Evolutionary conservation across 1,140 invertebrate species (phyloP).

Genomic region (Drosophila saltans): DNA sequence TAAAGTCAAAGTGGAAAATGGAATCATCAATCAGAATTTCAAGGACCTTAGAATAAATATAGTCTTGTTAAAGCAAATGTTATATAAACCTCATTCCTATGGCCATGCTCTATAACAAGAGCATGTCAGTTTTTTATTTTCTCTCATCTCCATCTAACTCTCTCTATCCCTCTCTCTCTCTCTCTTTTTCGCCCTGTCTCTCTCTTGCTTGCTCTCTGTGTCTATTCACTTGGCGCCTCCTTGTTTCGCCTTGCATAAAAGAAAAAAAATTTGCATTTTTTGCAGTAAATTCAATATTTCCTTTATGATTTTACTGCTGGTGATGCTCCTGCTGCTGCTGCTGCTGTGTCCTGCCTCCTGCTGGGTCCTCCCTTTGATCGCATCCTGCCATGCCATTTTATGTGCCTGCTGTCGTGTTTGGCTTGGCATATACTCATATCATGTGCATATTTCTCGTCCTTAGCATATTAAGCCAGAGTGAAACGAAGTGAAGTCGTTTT

Average conservation of each 20-base stretch:
- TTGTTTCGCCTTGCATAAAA: slow-evolving; percentile 37
- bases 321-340: slow-evolving; percentile 25
- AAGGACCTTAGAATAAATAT: not conserved
- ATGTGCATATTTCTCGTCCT: slow-evolving; percentile 51
- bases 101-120: not conserved
- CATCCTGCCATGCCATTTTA: not conserved
- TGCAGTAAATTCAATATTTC: slow-evolving; percentile 79
- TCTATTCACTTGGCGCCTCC: slow-evolving; percentile 2
- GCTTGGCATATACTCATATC: slow-evolving; percentile 39
- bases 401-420: slow-evolving; percentile 31
- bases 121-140: too few relatives aligned
- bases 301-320: slow-evolving; percentile 68
- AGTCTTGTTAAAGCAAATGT: not conserved
- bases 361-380: slow-evolving; percentile 9
- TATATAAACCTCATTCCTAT: not conserved
- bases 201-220: not conserved
- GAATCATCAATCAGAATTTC: slow-evolving; percentile 5
- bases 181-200: not conserved
- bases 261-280: slow-evolving; percentile 72
- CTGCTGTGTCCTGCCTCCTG: slow-evolving; percentile 11
- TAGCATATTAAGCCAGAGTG: slow-evolving; percentile 54
- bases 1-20: not conserved
- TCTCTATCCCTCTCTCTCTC: not conserved
- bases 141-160: too few relatives aligned
- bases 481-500: slow-evolving; percentile 23